phyloP scores from a whole-genome alignment of 2,888 invertebrate species.

The Xestia sexstrigata region DNA sequence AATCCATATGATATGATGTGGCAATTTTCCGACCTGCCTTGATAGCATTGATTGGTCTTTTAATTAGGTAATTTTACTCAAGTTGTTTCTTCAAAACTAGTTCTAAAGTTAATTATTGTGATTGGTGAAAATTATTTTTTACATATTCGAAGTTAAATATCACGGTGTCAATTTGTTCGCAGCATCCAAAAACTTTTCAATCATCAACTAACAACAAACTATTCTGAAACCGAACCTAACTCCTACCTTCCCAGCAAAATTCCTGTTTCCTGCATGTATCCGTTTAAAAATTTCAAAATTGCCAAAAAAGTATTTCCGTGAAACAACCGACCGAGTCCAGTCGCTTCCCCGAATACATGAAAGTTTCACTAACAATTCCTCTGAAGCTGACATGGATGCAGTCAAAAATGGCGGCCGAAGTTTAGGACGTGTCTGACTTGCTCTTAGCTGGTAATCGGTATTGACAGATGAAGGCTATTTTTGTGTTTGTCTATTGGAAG shows the following conservation, averaged over 20 bases:
- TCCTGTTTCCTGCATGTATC: conserved; percentile 24
- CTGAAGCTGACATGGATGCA: conserved; percentile 37
- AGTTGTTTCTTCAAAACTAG: background rate
- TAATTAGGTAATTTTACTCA: background rate
- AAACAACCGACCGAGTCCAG: conserved; percentile 35
- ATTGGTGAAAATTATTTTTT: background rate
- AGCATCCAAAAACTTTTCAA: background rate
- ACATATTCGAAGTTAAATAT: background rate
- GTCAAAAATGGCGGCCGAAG: conserved; percentile 55
- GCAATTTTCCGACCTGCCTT: background rate
- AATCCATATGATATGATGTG: background rate
- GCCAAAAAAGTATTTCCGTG: conserved; percentile 38
- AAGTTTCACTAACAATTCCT: conserved; percentile 48
- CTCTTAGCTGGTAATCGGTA: conserved; percentile 39
- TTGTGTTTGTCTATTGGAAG: conserved; percentile 20
- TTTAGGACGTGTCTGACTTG: conserved; percentile 30
- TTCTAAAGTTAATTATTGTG: background rate
- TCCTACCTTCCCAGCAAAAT: conserved; percentile 14
- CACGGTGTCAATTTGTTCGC: conserved; percentile 10
- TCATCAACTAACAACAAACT: conserved; percentile 5
- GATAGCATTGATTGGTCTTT: background rate
- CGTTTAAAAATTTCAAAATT: conserved; percentile 49
- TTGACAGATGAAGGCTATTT: conserved; percentile 50
- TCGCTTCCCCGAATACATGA: conserved; percentile 41
- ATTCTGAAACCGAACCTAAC: conserved; percentile 10